Base-by-base conservation (phyloP, 2,888 invertebrate species). In the Alsophila aescularia region DNA sequence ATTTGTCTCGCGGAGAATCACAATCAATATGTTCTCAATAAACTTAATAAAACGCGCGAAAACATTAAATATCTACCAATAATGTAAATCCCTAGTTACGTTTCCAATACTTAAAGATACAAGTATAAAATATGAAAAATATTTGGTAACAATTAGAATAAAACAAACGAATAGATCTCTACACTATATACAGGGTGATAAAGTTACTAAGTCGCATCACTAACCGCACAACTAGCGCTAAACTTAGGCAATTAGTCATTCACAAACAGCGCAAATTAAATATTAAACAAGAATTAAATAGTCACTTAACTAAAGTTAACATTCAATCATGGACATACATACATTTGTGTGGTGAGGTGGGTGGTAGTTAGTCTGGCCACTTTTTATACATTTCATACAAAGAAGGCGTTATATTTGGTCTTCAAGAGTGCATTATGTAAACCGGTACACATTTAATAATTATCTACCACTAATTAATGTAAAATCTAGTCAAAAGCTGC, bases 111-210 rank as follows among this genome's bases (percentile, higher is more conserved):
- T 60, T 64, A 60, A 60, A 58, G 51, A 49, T 58, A 64, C 42
- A 53, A 58, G 61, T 60, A 63, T 63, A 66, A 63, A 90, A 89
- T 90, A 90, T 77, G 86, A 86, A 76, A 79, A 85, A 90, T 91
- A 90, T 91, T 91, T 91, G 91, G 91, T 91, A 91, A 91, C 91
- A 88, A 90, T 85, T 87, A 83, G 88, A 75, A 72, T 74, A 69
- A 70, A 68, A 71, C 70, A 62, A 67, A 68, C 70, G 61, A 67
- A 68, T 52, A 69, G 64, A 73, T 51, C 43, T 54, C 53, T 66
- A 66, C 63, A 69, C 58, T 69, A 64, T 67, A 47, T 64, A 69
- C 66, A 69, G 55, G 47, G 36, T 50, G 58, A 56, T 58, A 56
- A 55, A 61, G 64, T 57, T 65, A 63, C 58, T 58, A 50, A 56